Evolutionary conservation across 2,888 invertebrate genomes (phyloP).

Genomic region (Hoplodrina ambigua): DNA sequence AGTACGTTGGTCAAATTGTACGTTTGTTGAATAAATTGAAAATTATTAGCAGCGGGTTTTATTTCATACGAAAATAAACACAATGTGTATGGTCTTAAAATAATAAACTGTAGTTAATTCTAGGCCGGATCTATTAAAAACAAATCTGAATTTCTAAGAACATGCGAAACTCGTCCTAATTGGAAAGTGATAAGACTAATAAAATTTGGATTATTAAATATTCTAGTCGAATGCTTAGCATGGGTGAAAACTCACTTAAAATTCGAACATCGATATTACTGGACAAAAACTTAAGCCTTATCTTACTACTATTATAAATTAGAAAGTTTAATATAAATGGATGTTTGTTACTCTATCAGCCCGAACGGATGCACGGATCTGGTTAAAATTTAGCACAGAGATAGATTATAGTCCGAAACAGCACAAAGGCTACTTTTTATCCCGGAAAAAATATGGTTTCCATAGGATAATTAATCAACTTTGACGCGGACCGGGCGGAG

Average conservation of each 20-base stretch:
- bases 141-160: not conserved
- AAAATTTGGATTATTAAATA: conserved; percentile 7
- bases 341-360: too few species aligned
- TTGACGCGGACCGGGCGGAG: too few species aligned
- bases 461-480: too few species aligned
- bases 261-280: too few species aligned
- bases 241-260: not conserved
- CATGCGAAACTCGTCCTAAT: not conserved
- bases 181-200: conserved; percentile 12
- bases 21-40: not conserved
- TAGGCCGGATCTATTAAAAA: conserved; percentile 1
- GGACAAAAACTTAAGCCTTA: too few species aligned
- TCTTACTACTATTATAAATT: too few species aligned
- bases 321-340: too few species aligned
- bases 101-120: not conserved
- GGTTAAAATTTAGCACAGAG: too few species aligned
- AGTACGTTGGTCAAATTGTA: not conserved
- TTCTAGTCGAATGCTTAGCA: not conserved
- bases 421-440: too few species aligned
- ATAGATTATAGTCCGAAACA: too few species aligned
- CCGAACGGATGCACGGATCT: too few species aligned
- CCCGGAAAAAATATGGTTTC: too few species aligned
- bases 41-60: not conserved
- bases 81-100: not conserved
- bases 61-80: not conserved